A percentile compares a stretch with the other conserved stretches of the same genome.
phyloP scores from a whole-genome alignment of 1,140 invertebrate species.

The Bursaphelenchus mucronatus region DNA sequence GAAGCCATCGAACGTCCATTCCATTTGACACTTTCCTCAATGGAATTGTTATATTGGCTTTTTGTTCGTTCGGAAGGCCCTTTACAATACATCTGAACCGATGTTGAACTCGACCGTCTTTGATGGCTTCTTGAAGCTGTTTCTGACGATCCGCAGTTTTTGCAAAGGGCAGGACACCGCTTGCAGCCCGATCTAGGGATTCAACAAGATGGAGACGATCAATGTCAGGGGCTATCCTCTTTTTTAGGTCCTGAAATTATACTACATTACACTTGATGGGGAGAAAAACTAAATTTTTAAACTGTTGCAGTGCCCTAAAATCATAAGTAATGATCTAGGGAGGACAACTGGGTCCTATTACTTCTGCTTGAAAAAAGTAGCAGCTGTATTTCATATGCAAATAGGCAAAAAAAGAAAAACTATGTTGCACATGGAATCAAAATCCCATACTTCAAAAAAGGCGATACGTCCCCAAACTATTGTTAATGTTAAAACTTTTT shows the following conservation, averaged over 20 bases:
- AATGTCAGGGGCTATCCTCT: neutral
- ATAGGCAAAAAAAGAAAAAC: no score
- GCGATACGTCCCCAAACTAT: no score
- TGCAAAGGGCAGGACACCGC: conserved; percentile 5
- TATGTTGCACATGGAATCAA: no score
- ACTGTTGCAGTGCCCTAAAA: no score
- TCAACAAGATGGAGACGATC: conserved; percentile 10
- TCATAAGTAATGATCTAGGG: no score
- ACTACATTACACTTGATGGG: no score
- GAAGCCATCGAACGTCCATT: neutral
- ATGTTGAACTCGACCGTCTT: neutral
- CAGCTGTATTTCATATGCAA: no score
- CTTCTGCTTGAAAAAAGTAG: no score
- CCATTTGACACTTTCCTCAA: neutral
- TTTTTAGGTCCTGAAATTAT: conserved; percentile 5
- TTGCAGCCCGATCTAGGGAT: neutral
- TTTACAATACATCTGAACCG: conserved; percentile 9
- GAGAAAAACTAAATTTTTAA: no score
- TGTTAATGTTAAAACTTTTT: no score
- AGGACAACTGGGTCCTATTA: no score
- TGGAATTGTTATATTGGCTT: conserved; percentile 8
- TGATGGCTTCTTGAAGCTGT: neutral
- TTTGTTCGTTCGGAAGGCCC: conserved; percentile 2
- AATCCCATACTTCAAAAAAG: no score
- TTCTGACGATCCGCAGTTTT: conserved; percentile 13